Percentiles rank a stretch among this genome's conserved stretches.
phyloP scores from a whole-genome alignment of 1,140 invertebrate species.

The Brachionus koreanus region DNA sequence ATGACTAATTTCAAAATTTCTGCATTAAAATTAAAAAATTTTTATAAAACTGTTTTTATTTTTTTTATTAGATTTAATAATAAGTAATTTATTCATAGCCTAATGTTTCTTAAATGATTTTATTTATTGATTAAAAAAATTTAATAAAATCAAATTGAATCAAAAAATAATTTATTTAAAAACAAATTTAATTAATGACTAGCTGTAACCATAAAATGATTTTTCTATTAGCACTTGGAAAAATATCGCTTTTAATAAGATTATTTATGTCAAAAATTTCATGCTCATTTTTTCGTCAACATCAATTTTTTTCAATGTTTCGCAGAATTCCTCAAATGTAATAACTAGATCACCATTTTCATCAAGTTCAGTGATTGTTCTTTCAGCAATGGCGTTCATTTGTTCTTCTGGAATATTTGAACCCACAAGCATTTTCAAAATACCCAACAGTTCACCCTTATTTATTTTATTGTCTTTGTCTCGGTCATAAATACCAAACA shows the following conservation, averaged over 20 bases:
- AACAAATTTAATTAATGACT: not conserved
- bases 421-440: slow-evolving; percentile 44
- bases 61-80: too few species aligned
- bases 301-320: slow-evolving; percentile 41
- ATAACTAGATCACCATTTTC: slow-evolving; percentile 24
- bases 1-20: too few species aligned
- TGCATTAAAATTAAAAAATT: too few species aligned
- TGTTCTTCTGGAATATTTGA: slow-evolving; percentile 41
- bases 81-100: too few species aligned
- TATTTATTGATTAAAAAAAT: too few species aligned
- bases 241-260: not conserved
- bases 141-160: not conserved
- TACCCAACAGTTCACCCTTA: slow-evolving; percentile 27
- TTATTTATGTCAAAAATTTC: slow-evolving; percentile 42
- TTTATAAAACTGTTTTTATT: too few species aligned
- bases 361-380: slow-evolving; percentile 40
- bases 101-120: too few species aligned
- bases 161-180: not conserved
- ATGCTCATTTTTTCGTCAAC: slow-evolving; percentile 44
- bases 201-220: not conserved
- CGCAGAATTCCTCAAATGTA: slow-evolving; percentile 42
- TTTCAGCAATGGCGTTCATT: slow-evolving; percentile 26
- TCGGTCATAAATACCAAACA: slow-evolving; percentile 44
- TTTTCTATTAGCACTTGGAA: not conserved
- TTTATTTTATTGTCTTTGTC: slow-evolving; percentile 41